These are phyloP conservation scores for Blastobasis lacticolella DNA, from an alignment of 2,888 invertebrate genomes.

Conservation along the genomic window DNA sequence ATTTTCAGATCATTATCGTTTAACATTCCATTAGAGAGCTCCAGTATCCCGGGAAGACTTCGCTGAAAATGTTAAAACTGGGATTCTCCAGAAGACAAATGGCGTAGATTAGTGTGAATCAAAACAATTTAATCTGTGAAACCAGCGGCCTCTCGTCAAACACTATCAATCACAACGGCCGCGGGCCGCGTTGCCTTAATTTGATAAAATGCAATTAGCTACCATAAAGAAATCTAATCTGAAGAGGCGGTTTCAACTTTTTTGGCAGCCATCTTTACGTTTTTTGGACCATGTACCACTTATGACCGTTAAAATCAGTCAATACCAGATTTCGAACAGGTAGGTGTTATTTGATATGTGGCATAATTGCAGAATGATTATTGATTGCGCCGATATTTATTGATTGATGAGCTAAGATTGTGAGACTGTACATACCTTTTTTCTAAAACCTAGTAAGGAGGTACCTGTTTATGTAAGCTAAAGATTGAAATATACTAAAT, in stretches of 20 bases:
- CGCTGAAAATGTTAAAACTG: too few relatives aligned
- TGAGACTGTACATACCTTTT: too few relatives aligned
- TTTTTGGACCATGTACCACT: constrained; percentile 46
- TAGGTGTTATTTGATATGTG: too few relatives aligned
- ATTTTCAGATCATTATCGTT: too few relatives aligned
- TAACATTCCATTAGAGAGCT: too few relatives aligned
- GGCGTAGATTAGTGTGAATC: constrained; percentile 56
- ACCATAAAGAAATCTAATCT: constrained; percentile 73
- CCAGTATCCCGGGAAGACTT: too few relatives aligned
- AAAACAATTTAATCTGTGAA: constrained; percentile 72
- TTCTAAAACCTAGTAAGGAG: too few relatives aligned
- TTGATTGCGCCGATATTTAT: too few relatives aligned
- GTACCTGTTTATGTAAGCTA: too few relatives aligned
- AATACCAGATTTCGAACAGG: not conserved
- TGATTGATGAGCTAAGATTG: too few relatives aligned
- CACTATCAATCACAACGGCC: constrained; percentile 66
- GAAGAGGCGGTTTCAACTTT: constrained; percentile 52
- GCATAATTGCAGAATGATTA: too few relatives aligned
- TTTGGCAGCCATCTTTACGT: constrained; percentile 40
- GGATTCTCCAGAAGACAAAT: constrained; percentile 43
- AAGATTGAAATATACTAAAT: too few relatives aligned
- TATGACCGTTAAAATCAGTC: constrained; percentile 33
- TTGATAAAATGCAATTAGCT: constrained; percentile 75
- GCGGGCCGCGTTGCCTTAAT: constrained; percentile 63
- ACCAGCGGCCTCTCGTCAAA: constrained; percentile 60